A percentile compares a stretch with the other conserved stretches of the same genome.
Evolutionary conservation across 2,888 invertebrate species (phyloP).

Genomic region (Drosophila gaucha): DNA sequence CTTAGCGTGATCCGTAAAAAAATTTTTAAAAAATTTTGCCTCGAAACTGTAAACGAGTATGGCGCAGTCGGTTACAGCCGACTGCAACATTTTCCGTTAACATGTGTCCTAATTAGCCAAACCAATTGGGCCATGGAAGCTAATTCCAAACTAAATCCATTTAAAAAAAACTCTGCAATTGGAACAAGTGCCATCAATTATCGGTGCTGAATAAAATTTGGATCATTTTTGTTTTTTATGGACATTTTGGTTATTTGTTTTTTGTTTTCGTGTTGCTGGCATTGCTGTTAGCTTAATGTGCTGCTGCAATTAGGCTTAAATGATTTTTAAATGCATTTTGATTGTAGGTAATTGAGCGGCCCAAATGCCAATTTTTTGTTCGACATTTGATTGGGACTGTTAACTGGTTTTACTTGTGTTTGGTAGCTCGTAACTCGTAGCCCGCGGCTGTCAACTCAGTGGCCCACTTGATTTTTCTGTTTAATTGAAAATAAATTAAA

Average conservation of each 20-base stretch:
- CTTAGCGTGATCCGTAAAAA: too few relatives aligned
- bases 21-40: too few relatives aligned
- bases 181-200: conserved; percentile 22
- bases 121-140: conserved; percentile 32
- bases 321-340: conserved; percentile 73
- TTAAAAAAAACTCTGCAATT: conserved; percentile 13
- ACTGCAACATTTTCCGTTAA: conserved; percentile 1
- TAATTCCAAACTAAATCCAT: conserved; percentile 45
- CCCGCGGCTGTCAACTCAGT: conserved; percentile 43
- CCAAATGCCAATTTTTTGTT: conserved; percentile 52
- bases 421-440: conserved; percentile 1
- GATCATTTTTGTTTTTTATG: neutral
- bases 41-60: neutral
- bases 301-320: conserved; percentile 71
- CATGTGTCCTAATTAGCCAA: conserved; percentile 20
- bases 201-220: conserved; percentile 1
- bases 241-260: neutral
- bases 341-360: conserved; percentile 68
- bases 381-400: conserved; percentile 28
- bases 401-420: conserved; percentile 33
- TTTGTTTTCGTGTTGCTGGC: neutral
- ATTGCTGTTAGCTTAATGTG: conserved; percentile 11
- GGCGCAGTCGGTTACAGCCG: neutral
- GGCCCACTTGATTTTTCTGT: conserved; percentile 40
- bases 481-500: conserved; percentile 67